These are phyloP conservation scores for Naja naja DNA, from an alignment of 2,113 vertebrate species.

Conservation along the genomic window DNA sequence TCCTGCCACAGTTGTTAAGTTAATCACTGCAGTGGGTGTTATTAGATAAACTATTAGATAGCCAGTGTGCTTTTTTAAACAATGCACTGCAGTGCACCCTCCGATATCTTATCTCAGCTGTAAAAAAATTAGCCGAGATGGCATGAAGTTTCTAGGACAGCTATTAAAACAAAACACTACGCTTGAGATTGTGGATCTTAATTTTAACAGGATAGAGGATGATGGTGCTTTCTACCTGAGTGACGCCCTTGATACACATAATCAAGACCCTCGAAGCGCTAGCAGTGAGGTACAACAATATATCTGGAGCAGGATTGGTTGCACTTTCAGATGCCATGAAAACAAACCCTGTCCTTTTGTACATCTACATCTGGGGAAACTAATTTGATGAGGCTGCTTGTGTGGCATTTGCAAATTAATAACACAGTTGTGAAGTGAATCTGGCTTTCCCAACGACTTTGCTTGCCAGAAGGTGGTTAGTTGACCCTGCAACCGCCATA, in stretches of 20 bases:
- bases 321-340: conserved; percentile 72
- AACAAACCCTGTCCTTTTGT: conserved; percentile 68
- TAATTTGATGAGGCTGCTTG: conserved; percentile 76
- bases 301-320: conserved; percentile 76
- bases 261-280: conserved; percentile 76
- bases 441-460: no score
- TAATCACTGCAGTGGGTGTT: no score
- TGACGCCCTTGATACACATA: conserved; percentile 67
- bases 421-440: no score
- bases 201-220: conserved; percentile 83
- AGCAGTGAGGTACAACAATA: conserved; percentile 77
- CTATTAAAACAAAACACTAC: conserved; percentile 73
- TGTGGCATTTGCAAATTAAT: conserved; percentile 52
- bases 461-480: no score
- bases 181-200: conserved; percentile 82
- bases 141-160: conserved; percentile 69
- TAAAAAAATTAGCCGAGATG: conserved; percentile 83
- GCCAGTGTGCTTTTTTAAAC: no score
- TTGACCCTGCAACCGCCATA: no score
- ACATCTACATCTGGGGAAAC: conserved; percentile 92
- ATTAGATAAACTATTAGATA: no score
- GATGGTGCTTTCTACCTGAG: conserved; percentile 79
- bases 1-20: no score
- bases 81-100: no score
- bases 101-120: no score